Percentiles rank a stretch among this genome's conserved stretches.
These are phyloP conservation scores for Acanthiza pusilla DNA, from an alignment of 2,797 vertebrate genomes.

Conservation along the genomic window DNA sequence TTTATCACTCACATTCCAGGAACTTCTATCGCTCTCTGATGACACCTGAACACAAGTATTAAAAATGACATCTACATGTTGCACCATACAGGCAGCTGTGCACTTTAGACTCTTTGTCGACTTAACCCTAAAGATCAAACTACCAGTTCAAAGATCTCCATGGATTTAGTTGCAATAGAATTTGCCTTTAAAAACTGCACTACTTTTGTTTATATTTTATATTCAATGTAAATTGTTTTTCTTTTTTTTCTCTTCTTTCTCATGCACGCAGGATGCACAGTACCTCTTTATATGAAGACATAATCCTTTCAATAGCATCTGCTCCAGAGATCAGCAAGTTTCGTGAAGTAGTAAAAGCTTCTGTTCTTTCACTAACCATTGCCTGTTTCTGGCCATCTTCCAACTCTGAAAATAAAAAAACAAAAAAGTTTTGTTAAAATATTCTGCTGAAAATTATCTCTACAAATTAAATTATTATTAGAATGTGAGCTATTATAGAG, in stretches of 20 bases:
- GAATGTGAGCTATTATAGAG: neutral
- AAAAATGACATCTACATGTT: neutral
- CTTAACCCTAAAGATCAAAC: neutral
- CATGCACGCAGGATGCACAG: neutral
- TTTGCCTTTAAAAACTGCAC: neutral
- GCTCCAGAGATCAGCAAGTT: constrained; percentile 93
- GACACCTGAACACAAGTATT: neutral
- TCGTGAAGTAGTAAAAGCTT: constrained; percentile 95
- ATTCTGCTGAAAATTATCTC: neutral
- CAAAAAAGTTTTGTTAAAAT: neutral
- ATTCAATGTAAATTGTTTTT: neutral
- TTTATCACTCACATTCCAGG: neutral
- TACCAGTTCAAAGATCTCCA: neutral
- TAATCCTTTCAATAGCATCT: constrained; percentile 97
- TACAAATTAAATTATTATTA: neutral
- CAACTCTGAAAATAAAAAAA: constrained; percentile 75
- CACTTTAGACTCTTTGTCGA: neutral
- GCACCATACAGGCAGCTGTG: neutral
- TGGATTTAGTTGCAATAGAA: neutral
- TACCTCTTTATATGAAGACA: constrained; percentile 99
- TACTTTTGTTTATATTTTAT: neutral
- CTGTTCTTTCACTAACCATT: constrained; percentile 95
- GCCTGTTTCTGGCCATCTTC: constrained; percentile 89
- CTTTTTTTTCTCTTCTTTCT: neutral
- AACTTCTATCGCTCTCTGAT: neutral